Conservation (phyloP, 2,888 invertebrate species). For the Acanthacorydalis orientalis region DNA sequence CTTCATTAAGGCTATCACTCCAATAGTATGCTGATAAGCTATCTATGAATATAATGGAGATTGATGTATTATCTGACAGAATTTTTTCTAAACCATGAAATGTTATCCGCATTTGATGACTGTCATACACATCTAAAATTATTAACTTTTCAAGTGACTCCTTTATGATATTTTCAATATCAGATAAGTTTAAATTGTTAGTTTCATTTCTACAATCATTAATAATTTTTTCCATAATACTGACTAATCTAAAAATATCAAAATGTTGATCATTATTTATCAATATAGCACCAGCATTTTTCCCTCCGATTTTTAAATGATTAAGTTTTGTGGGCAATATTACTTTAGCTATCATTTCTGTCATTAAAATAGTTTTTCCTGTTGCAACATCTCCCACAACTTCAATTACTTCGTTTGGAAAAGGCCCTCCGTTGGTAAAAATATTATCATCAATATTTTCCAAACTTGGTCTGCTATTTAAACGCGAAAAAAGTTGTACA, state of each 20-base stretch:
- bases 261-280: constrained; percentile 35
- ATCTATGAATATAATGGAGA: constrained; percentile 30
- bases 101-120: constrained; percentile 21
- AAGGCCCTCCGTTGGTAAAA: constrained; percentile 18
- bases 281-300: constrained; percentile 26
- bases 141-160: constrained; percentile 21
- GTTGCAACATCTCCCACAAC: constrained; percentile 27
- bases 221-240: constrained; percentile 21
- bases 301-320: constrained; percentile 22
- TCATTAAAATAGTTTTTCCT: constrained; percentile 30
- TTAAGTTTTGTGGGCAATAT: constrained; percentile 23
- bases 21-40: constrained; percentile 34
- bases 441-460: constrained; percentile 10
- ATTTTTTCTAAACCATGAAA: constrained; percentile 23
- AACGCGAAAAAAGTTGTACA: constrained; percentile 12
- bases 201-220: constrained; percentile 7
- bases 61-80: constrained; percentile 22
- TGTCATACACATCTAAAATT: constrained; percentile 24
- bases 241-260: constrained; percentile 21
- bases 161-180: constrained; percentile 15
- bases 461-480: constrained; percentile 10
- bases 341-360: constrained; percentile 28
- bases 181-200: constrained; percentile 4
- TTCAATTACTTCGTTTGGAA: constrained; percentile 27
- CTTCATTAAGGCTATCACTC: constrained; percentile 13